Percentiles rank a stretch among this genome's conserved stretches.
phyloP scores from a whole-genome alignment of 2,797 vertebrate species.

The Hippocampus kuda region DNA sequence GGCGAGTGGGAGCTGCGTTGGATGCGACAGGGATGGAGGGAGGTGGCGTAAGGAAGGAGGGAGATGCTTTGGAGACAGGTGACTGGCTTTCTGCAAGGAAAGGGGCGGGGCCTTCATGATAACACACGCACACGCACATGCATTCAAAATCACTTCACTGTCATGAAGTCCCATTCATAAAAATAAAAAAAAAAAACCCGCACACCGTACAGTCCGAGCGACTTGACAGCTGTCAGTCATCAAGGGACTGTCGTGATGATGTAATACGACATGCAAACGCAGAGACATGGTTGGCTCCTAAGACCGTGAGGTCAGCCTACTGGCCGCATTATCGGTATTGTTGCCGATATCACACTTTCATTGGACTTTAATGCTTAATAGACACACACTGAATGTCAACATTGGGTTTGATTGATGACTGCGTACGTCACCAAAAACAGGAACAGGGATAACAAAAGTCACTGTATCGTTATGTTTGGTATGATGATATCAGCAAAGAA shows the following conservation, averaged over 20 bases:
- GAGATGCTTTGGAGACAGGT: constrained; percentile 42
- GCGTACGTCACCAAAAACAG: too few relatives aligned
- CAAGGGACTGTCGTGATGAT: neutral
- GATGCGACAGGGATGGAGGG: constrained; percentile 61
- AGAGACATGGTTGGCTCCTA: neutral
- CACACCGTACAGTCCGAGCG: neutral
- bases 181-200: neutral
- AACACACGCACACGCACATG: constrained; percentile 9
- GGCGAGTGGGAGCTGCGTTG: constrained; percentile 56
- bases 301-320: neutral
- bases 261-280: neutral
- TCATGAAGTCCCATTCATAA: constrained; percentile 10
- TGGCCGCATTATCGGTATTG: neutral
- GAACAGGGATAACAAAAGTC: too few relatives aligned
- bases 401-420: too few relatives aligned
- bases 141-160: constrained; percentile 1
- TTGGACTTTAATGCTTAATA: too few relatives aligned
- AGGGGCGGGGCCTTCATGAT: constrained; percentile 18
- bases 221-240: constrained; percentile 1
- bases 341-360: too few relatives aligned
- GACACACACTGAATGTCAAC: too few relatives aligned
- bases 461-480: too few relatives aligned
- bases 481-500: too few relatives aligned
- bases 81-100: constrained; percentile 46
- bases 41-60: constrained; percentile 44